phyloP scores from a whole-genome alignment of 1,140 invertebrate species.

The Tigriopus japonicus region DNA sequence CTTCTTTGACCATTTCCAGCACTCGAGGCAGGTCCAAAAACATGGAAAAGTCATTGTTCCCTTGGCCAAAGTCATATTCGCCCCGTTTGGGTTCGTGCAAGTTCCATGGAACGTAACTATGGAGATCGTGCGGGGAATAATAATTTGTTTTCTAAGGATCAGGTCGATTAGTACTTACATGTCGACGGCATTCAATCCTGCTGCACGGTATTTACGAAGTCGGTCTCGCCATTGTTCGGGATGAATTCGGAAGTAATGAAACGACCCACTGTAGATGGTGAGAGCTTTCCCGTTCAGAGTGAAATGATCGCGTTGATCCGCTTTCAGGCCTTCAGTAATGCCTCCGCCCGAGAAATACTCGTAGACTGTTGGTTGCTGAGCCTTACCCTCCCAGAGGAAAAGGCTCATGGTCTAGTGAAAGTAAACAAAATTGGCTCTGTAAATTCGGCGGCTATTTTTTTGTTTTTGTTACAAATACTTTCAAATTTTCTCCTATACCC shows the following conservation, averaged over 20 bases:
- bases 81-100: slow-evolving; percentile 30
- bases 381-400: too few relatives aligned
- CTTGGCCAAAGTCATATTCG: slow-evolving; percentile 27
- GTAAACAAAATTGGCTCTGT: too few relatives aligned
- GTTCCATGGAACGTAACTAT: slow-evolving; percentile 35
- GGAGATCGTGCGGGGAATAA: not conserved
- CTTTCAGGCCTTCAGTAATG: slow-evolving; percentile 18
- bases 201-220: slow-evolving; percentile 56
- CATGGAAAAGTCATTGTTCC: slow-evolving; percentile 13
- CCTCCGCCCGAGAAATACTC: slow-evolving; percentile 21
- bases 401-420: too few relatives aligned
- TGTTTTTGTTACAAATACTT: too few relatives aligned
- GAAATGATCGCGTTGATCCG: slow-evolving; percentile 19
- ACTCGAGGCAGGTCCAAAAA: slow-evolving; percentile 20
- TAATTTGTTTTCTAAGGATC: not conserved
- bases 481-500: too few relatives aligned
- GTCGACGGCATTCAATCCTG: slow-evolving; percentile 71
- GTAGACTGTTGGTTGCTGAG: slow-evolving; percentile 19
- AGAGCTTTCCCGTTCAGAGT: slow-evolving; percentile 52
- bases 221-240: slow-evolving; percentile 62
- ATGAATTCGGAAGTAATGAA: slow-evolving; percentile 79
- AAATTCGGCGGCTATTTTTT: too few relatives aligned
- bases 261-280: slow-evolving; percentile 62
- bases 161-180: slow-evolving; percentile 30
- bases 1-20: slow-evolving; percentile 28